Conservation (phyloP, 1,140 invertebrate genomes). For the Ceratosolen solmsi region DNA sequence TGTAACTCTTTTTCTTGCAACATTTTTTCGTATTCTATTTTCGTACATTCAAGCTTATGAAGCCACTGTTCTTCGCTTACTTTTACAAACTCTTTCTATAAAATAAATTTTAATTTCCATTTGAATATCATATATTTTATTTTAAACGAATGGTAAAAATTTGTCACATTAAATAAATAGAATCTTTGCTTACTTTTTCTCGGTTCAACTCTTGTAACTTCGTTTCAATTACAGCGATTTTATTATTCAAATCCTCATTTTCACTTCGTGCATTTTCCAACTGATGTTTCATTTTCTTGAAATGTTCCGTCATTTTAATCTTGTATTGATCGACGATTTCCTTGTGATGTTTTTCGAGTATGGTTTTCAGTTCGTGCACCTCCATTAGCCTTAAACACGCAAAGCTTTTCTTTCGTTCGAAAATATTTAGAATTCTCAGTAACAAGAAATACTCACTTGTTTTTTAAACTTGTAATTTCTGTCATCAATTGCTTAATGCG, state of each 20-base stretch:
- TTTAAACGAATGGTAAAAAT: not conserved
- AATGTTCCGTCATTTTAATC: constrained; percentile 52
- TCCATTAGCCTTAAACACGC: constrained; percentile 54
- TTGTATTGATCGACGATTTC: constrained; percentile 57
- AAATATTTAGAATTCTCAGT: constrained; percentile 1
- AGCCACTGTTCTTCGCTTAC: constrained; percentile 1
- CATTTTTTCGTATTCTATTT: constrained; percentile 51
- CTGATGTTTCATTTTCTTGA: constrained; percentile 55
- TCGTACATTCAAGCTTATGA: constrained; percentile 46
- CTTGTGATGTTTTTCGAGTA: constrained; percentile 54
- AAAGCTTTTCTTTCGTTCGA: not conserved
- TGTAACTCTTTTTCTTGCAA: constrained; percentile 58
- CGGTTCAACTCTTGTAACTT: constrained; percentile 54
- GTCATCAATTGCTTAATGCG: constrained; percentile 55
- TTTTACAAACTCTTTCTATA: not conserved
- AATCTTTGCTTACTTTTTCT: constrained; percentile 53
- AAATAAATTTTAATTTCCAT: constrained; percentile 29
- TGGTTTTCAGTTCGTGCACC: constrained; percentile 55
- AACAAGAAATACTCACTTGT: constrained; percentile 55
- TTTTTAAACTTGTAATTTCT: constrained; percentile 57
- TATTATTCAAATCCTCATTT: constrained; percentile 52
- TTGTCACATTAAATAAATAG: constrained; percentile 14
- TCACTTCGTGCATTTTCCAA: constrained; percentile 54
- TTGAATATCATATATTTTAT: constrained; percentile 20
- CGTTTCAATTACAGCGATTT: constrained; percentile 46